Base-by-base conservation (phyloP, 1,140 invertebrate species). In the Camponotus floridanus region DNA sequence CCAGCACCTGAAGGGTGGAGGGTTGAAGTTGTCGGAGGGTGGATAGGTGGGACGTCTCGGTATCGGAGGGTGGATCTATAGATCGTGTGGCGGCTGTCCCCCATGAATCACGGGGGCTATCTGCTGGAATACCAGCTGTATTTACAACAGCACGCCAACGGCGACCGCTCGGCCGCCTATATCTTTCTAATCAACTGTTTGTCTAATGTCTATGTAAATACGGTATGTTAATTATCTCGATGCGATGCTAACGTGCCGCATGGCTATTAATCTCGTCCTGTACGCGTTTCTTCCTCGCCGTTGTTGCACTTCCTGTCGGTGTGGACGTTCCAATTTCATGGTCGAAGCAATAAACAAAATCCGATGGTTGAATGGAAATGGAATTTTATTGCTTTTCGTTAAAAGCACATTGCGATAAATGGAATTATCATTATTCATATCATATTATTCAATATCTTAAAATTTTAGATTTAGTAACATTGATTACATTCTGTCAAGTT, bases 31-130 rank as follows among this genome's bases (percentile, higher is more conserved):
- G 67, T 78, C 33, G 26, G 21, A 21, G 42, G 15, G 65, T 36
- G 36, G 42, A 51, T 18, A 33, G 64, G 68, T 51, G 61, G 74
- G 92, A 91, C 92, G 91, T 92, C 92, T 92, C 88, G 92, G 88
- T 93, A 93, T 93, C 92, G 78, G 79, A 36, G 91, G 86, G 36
- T 74, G 78, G 90, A 93, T 93, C 92, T 93, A 93, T 93, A 92
- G 92, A 92, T 92, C 79, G 91, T 89, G 70, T 89, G 70, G 85
- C 59, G 87, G 85, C 87, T 92, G 91, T 93, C 92, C 91, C 68
- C 91, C 86, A 93, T 93, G 92, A 93, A 93, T 92, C 92, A 93
- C 92, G 89, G 90, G n/a, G 87, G 88, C 91, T 93, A 93, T 92
- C 92, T 92, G 61, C 65, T 80, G 80, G 91, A 92, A 92, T 91